These are phyloP conservation scores for Babyrousa celebensis DNA, from an alignment of 2,797 vertebrate species.

Conservation along the genomic window DNA sequence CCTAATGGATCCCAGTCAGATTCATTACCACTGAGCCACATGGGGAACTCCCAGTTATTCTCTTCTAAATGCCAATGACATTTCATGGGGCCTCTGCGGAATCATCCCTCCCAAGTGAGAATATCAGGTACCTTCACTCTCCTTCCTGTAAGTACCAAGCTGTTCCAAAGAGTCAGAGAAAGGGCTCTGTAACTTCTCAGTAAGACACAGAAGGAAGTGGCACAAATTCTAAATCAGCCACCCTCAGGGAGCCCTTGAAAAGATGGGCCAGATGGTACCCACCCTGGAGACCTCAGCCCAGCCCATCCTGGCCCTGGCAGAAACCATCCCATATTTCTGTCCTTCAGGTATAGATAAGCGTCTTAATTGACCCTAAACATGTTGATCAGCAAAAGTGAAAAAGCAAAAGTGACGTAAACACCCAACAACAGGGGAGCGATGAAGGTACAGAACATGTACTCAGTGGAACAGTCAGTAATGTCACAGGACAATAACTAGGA, in stretches of 20 bases:
- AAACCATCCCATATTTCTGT: background rate
- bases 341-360: background rate
- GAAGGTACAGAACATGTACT: background rate
- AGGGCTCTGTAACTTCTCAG: background rate
- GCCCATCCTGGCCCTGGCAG: background rate
- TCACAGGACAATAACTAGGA: background rate
- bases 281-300: background rate
- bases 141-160: background rate
- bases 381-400: background rate
- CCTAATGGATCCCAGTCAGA: no score
- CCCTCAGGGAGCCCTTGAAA: background rate
- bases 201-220: background rate
- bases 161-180: background rate
- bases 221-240: rapidly evolving
- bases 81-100: background rate
- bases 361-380: background rate
- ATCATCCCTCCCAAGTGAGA: background rate
- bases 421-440: no score
- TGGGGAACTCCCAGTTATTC: no score
- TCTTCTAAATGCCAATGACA: background rate
- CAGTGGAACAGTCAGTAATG: background rate
- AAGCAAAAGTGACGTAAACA: background rate
- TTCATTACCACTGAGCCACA: no score
- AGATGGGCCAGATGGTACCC: background rate
- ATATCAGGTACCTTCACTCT: background rate